phyloP scores from a whole-genome alignment of 2,113 vertebrate species.

The Myotis yumanensis region DNA sequence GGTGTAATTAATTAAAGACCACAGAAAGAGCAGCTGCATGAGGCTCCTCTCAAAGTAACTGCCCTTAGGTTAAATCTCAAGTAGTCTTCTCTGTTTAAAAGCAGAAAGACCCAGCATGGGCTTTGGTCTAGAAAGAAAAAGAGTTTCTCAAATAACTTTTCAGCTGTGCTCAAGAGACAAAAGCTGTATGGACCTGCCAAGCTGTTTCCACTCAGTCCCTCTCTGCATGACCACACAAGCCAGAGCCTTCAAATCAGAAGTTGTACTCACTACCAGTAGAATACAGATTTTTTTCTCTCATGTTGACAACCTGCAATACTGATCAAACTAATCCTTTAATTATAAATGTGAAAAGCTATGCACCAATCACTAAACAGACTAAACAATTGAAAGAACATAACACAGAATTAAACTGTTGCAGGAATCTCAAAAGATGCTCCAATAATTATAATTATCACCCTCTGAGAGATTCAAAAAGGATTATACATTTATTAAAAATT shows the following conservation, averaged over 20 bases:
- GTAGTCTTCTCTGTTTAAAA: slow-evolving; percentile 22
- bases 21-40: background rate
- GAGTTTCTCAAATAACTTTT: slow-evolving; percentile 47
- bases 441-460: background rate
- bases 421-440: background rate
- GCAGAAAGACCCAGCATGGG: slow-evolving; percentile 23
- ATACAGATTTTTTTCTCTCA: background rate
- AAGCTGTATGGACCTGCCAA: background rate
- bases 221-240: background rate
- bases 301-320: background rate
- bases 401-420: background rate
- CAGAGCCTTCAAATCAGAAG: background rate
- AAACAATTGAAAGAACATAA: background rate
- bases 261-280: background rate
- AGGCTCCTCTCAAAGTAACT: background rate
- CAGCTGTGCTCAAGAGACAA: background rate
- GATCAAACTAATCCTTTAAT: background rate
- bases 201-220: background rate
- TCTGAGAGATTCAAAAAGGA: background rate
- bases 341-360: background rate
- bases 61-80: slow-evolving; percentile 28
- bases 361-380: background rate
- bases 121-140: background rate
- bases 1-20: slow-evolving; percentile 56
- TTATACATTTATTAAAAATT: slow-evolving; percentile 5